A percentile compares a stretch with the other conserved stretches of the same genome.
phyloP scores from a whole-genome alignment of 1,140 invertebrate species.

The Ceratosolen solmsi region DNA sequence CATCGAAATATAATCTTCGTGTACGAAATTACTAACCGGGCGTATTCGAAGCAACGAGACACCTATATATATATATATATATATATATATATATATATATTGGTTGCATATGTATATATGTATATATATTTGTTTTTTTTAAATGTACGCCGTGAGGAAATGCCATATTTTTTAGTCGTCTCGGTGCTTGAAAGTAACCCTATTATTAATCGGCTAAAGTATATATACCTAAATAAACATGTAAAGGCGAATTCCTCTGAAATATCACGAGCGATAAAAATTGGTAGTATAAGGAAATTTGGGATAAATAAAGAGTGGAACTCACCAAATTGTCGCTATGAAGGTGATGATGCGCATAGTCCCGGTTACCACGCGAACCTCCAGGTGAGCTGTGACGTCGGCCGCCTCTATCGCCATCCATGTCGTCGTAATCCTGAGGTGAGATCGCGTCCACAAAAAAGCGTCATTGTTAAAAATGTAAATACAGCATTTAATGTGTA shows the following conservation, averaged over 20 bases:
- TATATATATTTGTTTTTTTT: too few relatives aligned
- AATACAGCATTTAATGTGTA: neutral
- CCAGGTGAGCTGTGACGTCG: constrained; percentile 70
- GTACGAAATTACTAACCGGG: constrained; percentile 1
- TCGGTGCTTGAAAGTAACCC: too few relatives aligned
- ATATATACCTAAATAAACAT: neutral
- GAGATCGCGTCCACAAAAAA: constrained; percentile 43
- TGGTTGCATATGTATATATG: too few relatives aligned
- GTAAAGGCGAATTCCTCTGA: neutral
- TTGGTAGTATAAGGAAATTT: neutral
- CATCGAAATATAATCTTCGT: constrained; percentile 18
- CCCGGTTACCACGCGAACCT: constrained; percentile 65
- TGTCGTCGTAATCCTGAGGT: constrained; percentile 70
- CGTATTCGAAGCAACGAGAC: neutral
- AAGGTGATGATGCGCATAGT: constrained; percentile 69
- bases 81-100: too few relatives aligned
- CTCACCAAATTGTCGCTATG: constrained; percentile 72
- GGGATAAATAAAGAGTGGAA: constrained; percentile 2
- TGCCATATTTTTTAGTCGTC: too few relatives aligned
- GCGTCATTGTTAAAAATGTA: neutral
- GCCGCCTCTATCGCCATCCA: constrained; percentile 68
- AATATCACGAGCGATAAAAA: neutral
- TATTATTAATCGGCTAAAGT: neutral
- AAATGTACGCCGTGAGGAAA: too few relatives aligned
- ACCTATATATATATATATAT: too few relatives aligned